Conservation (phyloP, 2,797 vertebrate species). For the Crenichthys baileyi region DNA sequence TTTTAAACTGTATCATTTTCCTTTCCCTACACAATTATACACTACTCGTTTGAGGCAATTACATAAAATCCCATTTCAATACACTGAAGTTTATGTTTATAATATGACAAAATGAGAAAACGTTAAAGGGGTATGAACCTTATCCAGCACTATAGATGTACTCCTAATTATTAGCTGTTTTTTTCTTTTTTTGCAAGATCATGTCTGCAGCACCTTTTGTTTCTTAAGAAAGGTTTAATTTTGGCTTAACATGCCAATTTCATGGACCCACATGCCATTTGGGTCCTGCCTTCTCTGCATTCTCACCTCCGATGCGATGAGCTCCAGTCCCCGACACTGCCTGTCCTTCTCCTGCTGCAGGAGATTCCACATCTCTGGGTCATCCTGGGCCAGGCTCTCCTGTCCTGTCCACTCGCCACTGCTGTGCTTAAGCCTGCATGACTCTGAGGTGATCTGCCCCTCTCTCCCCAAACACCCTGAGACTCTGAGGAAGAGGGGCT, state of each 20-base stretch:
- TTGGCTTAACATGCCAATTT: too few relatives aligned
- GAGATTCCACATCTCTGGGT: constrained; percentile 90
- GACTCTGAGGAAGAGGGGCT: constrained; percentile 45
- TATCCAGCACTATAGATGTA: background rate
- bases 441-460: constrained; percentile 25
- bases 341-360: constrained; percentile 90
- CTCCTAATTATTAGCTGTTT: background rate
- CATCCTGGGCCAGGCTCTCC: constrained; percentile 87
- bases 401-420: constrained; percentile 79
- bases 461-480: constrained; percentile 42
- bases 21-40: background rate
- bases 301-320: constrained; percentile 93
- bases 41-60: background rate
- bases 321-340: constrained; percentile 90
- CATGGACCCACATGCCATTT: too few relatives aligned
- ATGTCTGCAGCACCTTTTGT: too few relatives aligned
- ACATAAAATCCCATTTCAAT: background rate
- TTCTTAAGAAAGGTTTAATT: too few relatives aligned
- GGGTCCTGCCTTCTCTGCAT: constrained; percentile 2
- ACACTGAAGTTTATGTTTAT: background rate
- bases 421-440: constrained; percentile 54
- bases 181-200: background rate
- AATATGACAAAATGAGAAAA: background rate
- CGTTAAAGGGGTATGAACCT: background rate
- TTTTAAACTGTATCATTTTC: background rate